These are phyloP conservation scores for Dryas iulia DNA, from an alignment of 1,140 invertebrate species.

Conservation along the genomic window DNA sequence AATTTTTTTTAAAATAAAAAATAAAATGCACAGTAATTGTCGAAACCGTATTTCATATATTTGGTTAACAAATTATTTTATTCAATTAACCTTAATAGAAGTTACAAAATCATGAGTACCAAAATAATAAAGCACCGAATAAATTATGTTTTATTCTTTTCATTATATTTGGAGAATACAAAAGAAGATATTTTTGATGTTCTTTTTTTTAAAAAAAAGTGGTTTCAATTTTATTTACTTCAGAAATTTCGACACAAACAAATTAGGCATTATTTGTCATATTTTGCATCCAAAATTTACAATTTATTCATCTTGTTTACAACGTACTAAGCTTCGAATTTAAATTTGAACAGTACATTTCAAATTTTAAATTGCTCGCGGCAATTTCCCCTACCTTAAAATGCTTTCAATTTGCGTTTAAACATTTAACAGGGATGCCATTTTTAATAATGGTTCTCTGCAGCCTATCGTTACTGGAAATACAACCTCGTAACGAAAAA, in stretches of 20 bases:
- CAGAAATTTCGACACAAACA: background rate
- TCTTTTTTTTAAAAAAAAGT: too few species aligned
- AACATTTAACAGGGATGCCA: constrained; percentile 25
- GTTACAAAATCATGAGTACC: too few species aligned
- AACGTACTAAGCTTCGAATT: background rate
- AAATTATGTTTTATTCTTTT: too few species aligned
- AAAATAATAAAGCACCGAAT: too few species aligned
- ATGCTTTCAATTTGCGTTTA: constrained; percentile 25
- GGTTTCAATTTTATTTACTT: too few species aligned
- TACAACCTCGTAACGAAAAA: constrained; percentile 29
- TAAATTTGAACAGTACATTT: background rate
- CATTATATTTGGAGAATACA: too few species aligned
- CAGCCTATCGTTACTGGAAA: constrained; percentile 24
- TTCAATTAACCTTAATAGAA: too few species aligned
- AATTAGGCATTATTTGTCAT: background rate
- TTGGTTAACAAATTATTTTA: too few species aligned
- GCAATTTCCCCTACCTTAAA: constrained; percentile 24
- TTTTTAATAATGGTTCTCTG: constrained; percentile 22
- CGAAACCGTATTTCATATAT: too few species aligned
- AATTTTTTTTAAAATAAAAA: too few species aligned
- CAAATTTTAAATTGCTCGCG: constrained; percentile 19
- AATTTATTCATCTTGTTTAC: background rate
- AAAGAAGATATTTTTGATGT: too few species aligned
- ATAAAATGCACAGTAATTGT: too few species aligned
- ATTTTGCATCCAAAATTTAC: background rate